These are phyloP conservation scores for Pogoniulus pusillus DNA, from an alignment of 2,797 vertebrate genomes.

Conservation along the genomic window DNA sequence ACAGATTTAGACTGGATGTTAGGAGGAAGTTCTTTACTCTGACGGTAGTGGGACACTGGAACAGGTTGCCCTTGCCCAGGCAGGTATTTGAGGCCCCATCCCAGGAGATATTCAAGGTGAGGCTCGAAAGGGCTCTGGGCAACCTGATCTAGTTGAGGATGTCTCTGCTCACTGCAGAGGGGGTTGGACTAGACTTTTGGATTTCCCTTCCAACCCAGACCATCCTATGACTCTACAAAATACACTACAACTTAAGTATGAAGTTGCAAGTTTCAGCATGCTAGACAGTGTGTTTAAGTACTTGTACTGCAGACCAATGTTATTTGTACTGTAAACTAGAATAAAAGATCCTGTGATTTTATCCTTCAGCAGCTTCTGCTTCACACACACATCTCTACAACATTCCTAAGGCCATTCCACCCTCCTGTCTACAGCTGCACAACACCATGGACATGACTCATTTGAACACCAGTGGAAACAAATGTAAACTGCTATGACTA, in stretches of 20 bases:
- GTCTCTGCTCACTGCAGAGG: too few species aligned
- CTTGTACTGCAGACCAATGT: neutral
- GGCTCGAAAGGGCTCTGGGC: too few species aligned
- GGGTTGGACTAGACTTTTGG: too few species aligned
- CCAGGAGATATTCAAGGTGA: too few species aligned
- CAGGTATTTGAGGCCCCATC: too few species aligned
- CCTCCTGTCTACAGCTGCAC: conserved; percentile 33
- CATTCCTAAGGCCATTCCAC: conserved; percentile 38
- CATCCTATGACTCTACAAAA: neutral
- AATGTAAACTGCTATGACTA: conserved; percentile 45
- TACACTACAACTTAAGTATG: neutral
- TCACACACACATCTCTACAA: neutral
- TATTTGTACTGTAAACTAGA: conserved; percentile 40
- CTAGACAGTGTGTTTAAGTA: neutral
- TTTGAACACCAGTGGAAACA: conserved; percentile 41
- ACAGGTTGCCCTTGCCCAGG: too few species aligned
- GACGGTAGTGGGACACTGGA: too few species aligned
- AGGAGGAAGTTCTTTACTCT: too few species aligned
- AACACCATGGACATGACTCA: conserved; percentile 38
- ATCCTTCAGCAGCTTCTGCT: conserved; percentile 37
- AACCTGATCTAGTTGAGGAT: too few species aligned
- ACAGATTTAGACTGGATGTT: too few species aligned
- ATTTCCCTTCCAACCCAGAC: too few species aligned
- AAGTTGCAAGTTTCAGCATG: conserved; percentile 30
- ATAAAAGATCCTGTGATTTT: conserved; percentile 30